phyloP scores from a whole-genome alignment of 1,140 invertebrate genomes.

The Lepidotrigona ventralis region DNA sequence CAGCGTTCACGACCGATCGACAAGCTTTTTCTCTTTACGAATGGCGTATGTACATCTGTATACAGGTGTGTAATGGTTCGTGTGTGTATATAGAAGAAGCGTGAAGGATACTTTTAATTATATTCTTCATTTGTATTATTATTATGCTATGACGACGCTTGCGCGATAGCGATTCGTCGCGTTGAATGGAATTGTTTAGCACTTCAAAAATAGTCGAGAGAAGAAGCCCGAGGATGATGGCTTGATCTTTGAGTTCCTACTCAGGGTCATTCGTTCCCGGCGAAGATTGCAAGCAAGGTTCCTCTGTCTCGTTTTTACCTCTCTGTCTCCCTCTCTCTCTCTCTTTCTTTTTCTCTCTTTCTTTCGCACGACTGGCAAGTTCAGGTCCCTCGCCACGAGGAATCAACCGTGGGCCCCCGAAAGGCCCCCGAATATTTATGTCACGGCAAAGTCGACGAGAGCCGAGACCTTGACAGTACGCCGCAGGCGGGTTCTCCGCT shows the following conservation, averaged over 20 bases:
- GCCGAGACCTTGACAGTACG: conserved; percentile 64
- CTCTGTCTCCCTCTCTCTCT: not conserved
- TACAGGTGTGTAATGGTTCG: too few relatives aligned
- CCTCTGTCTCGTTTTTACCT: conserved; percentile 32
- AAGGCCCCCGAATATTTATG: conserved; percentile 70
- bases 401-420: conserved; percentile 17
- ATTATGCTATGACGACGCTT: not conserved
- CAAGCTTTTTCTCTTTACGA: not conserved
- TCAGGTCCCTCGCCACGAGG: not conserved
- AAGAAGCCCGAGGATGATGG: conserved; percentile 50
- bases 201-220: conserved; percentile 47
- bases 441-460: conserved; percentile 68
- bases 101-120: conserved; percentile 13
- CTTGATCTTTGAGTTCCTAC: conserved; percentile 43
- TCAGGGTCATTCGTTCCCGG: conserved; percentile 46
- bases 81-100: not conserved
- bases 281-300: conserved; percentile 35
- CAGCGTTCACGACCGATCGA: not conserved
- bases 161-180: not conserved
- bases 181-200: conserved; percentile 10
- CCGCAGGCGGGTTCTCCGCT: conserved; percentile 53
- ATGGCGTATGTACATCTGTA: not conserved
- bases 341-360: not conserved
- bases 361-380: not conserved
- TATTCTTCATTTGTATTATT: not conserved